Base-by-base conservation (phyloP, 2,113 vertebrate species). In the Odocoileus virginianus region DNA sequence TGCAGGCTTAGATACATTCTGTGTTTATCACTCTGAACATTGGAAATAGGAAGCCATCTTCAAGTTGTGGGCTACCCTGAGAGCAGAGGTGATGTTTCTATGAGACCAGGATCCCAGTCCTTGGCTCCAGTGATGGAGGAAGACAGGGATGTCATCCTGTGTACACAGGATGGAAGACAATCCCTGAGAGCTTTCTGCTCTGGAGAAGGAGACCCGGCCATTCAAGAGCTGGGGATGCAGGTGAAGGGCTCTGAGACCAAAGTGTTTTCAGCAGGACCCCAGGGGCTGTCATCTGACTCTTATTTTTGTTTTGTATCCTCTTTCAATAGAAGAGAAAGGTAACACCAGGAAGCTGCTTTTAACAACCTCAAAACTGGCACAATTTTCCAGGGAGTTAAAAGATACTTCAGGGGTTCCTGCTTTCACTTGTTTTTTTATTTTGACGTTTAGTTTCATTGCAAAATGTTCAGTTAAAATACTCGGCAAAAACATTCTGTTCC, bases 381-480 rank as follows among this genome's bases (percentile, higher is more conserved):
- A 92, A 40, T 93, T 86, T 83, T 54, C 90, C 58, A 94, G 96
- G 36, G 33, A 97, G 47, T 54, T 90, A 47, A 19, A 95, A 81
- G 55, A 40, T 30, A 47, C 33, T 97, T 84, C 61, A 45, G 60
- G 50, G 50, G 27, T 11, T 74, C 95, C 81, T 54, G 23, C 33
- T 74, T 87, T 95, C 92, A 40, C 14, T 94, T 54, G 78, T 85
- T 45, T 83, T 97, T 84, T 16, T 74, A 2, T 84, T 28, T 40
- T 87, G 87, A 94, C 95, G 33, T 52, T 60, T 96, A 79, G 47
- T 97, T 71, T 74, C 97, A 25, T 93, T 97, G 89, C 36, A 50
- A 86, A 93, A 36, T 36, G 78, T 74, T 97, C 93, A 91, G 74
- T 97, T 98, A 98, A 94, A 40, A 45, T 74, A 91, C 54, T 88